Conservation (phyloP, 2,113 vertebrate species). For the Lepus europaeus region DNA sequence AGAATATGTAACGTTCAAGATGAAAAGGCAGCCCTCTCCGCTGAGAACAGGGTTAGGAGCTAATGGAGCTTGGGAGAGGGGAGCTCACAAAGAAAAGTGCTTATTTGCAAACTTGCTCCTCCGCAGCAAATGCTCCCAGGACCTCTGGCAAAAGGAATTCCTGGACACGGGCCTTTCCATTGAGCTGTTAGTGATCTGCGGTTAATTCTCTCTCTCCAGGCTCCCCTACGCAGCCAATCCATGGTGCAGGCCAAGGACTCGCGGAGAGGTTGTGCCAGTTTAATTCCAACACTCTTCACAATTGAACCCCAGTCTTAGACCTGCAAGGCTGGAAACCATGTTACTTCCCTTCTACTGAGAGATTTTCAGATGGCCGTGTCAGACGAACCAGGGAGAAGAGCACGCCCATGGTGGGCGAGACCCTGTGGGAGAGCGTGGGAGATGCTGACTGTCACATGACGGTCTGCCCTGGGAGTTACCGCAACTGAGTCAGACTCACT, state of each 20-base stretch:
- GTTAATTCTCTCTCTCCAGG: slow-evolving; percentile 68
- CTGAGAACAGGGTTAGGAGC: slow-evolving; percentile 69
- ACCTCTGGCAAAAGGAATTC: slow-evolving; percentile 78
- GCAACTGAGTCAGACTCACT: neutral
- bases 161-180: slow-evolving; percentile 71
- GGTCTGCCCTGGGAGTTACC: neutral
- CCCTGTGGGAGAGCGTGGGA: neutral
- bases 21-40: slow-evolving; percentile 49
- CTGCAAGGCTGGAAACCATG: neutral
- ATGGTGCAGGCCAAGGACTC: neutral
- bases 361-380: neutral
- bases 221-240: slow-evolving; percentile 26
- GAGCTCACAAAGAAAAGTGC: slow-evolving; percentile 63
- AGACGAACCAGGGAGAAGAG: neutral
- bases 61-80: slow-evolving; percentile 66
- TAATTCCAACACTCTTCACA: slow-evolving; percentile 56
- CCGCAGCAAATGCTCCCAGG: slow-evolving; percentile 68
- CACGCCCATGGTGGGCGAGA: rapidly evolving
- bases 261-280: slow-evolving; percentile 62
- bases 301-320: slow-evolving; percentile 26
- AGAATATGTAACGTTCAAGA: slow-evolving; percentile 76
- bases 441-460: neutral
- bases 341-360: neutral
- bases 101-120: slow-evolving; percentile 34
- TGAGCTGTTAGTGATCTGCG: slow-evolving; percentile 70